Evolutionary conservation across 2,797 vertebrate genomes (phyloP).

Genomic region (Paedocypris micromegethes): DNA sequence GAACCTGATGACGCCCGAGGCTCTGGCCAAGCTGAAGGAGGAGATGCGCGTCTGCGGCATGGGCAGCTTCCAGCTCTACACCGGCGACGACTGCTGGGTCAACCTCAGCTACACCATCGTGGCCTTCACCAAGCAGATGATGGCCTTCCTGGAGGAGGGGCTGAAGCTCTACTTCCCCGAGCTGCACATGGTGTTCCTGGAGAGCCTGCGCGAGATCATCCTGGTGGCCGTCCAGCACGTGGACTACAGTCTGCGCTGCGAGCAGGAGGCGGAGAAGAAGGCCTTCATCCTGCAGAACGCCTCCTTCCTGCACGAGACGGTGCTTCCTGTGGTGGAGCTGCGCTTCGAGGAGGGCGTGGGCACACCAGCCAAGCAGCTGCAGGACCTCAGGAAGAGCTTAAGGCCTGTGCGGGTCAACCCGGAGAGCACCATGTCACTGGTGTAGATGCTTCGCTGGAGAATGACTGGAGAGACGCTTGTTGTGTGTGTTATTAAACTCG

Average conservation of each 20-base stretch:
- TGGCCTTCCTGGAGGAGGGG: slow-evolving; percentile 94
- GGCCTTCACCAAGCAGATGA: slow-evolving; percentile 98
- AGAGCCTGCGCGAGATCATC: slow-evolving; percentile 92
- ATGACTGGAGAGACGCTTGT: not conserved
- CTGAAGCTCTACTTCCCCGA: slow-evolving; percentile 95
- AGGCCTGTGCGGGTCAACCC: slow-evolving; percentile 84
- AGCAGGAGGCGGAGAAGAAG: slow-evolving; percentile 94
- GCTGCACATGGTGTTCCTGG: slow-evolving; percentile 94
- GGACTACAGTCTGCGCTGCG: slow-evolving; percentile 94
- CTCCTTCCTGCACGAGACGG: slow-evolving; percentile 91
- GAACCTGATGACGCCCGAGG: slow-evolving; percentile 98
- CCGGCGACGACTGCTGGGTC: slow-evolving; percentile 96
- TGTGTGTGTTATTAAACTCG: too few species aligned
- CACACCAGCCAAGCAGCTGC: slow-evolving; percentile 94
- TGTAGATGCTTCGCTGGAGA: slow-evolving; percentile 55
- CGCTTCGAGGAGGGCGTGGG: slow-evolving; percentile 92
- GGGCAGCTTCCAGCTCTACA: slow-evolving; percentile 84
- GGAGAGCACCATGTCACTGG: slow-evolving; percentile 90
- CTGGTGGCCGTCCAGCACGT: slow-evolving; percentile 94
- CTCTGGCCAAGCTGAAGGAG: slow-evolving; percentile 86
- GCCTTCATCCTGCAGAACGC: slow-evolving; percentile 88
- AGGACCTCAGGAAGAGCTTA: slow-evolving; percentile 88
- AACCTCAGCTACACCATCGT: slow-evolving; percentile 97
- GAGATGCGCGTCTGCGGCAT: slow-evolving; percentile 90
- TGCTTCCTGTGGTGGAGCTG: slow-evolving; percentile 91